These are phyloP conservation scores for Mionectes olivaceus DNA, from an alignment of 2,797 vertebrate species.

Conservation along the genomic window DNA sequence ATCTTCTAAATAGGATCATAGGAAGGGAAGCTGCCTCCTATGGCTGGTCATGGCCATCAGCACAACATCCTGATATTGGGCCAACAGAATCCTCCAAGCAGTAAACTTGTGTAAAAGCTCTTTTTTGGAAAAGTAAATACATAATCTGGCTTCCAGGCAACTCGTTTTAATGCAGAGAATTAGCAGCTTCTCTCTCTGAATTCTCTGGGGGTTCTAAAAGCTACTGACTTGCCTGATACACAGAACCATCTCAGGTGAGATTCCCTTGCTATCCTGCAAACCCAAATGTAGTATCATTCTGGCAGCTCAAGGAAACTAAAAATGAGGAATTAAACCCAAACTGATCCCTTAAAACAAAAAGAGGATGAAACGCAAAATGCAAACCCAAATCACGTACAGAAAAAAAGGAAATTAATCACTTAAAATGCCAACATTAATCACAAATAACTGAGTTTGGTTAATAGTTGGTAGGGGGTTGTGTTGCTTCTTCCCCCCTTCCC, in stretches of 20 bases:
- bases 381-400: not conserved
- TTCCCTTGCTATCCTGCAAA: not conserved
- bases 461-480: not conserved
- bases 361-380: not conserved
- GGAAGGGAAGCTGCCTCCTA: not conserved
- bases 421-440: not conserved
- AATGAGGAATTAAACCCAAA: not conserved
- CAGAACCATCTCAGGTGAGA: not conserved
- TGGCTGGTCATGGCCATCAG: not conserved
- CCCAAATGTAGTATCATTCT: not conserved
- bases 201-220: not conserved
- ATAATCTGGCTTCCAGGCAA: not conserved
- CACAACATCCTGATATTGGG: not conserved
- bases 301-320: not conserved
- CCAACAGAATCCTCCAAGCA: not conserved
- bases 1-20: not conserved
- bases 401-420: not conserved
- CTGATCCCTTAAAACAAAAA: not conserved
- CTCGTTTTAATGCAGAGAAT: not conserved
- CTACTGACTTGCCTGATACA: not conserved
- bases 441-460: not conserved
- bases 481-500: fast-evolving
- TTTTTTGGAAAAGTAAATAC: not conserved
- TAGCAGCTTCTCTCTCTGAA: not conserved
- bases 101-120: not conserved